Base-by-base conservation (phyloP, 2,888 invertebrate species). In the Coecobrya sp. region DNA sequence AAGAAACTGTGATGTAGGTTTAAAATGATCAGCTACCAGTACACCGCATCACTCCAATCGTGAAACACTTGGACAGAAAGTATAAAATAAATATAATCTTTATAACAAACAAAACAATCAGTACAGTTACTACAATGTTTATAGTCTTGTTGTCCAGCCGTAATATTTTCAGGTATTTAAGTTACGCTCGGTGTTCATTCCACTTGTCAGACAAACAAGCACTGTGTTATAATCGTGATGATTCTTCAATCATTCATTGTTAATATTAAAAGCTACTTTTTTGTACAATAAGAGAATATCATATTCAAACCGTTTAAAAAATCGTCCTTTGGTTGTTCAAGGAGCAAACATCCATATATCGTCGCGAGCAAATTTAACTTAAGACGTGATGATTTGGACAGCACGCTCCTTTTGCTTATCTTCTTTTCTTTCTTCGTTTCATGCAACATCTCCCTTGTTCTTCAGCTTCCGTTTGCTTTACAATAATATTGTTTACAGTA, bases 201-300 rank as follows among this genome's bases (percentile, higher is more conserved):
- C 36, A 36, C 36, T 36, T 36, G 36, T 76, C 65, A 86, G 79
- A 91, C 86, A 86, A 76, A 65, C 79, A 82, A 86, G 87, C 81
- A 89, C 42, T 36, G 42, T 73, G 22, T 49, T 36, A n/a, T 36
- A 4, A 36, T 36, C 36, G 36, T 36, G 36, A 36, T n/a, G n/a
- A n/a, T 10, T 65, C 5, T 42, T 86, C 36, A 55, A 73, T 89
- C 36, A 42, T 52, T 36, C n/a, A 82, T 42, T 22, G 25, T 45
- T 86, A 91, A 82, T 27, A 68, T 68, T 91, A 91, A 62, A 62
- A 62, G 49, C 65, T 86, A 62, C 30, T n/a, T 19, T 76, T 92
- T 92, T 92, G 92, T 92, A 92, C 92, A 92, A 92, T 68, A 86
- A 79, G 92, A 84, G 92, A 92, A 92, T 92, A 92, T 92, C 92